Conservation (phyloP, 2,797 vertebrate species). For the Scomberomorus guttatus region DNA sequence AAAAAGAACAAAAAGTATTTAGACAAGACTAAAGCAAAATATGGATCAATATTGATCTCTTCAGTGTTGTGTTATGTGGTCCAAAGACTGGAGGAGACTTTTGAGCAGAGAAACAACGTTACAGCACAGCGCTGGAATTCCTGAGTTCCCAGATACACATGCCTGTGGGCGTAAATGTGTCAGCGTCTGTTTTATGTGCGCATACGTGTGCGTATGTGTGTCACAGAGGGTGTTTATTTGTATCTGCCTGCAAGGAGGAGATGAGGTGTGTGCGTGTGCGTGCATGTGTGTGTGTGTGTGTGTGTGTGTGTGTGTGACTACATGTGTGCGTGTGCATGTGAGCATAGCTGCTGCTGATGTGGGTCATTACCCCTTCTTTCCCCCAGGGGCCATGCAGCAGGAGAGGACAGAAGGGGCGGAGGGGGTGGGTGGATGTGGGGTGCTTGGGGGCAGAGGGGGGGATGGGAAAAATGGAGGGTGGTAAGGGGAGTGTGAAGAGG, state of each 20-base stretch:
- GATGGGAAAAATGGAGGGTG: constrained; percentile 47
- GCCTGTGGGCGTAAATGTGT: constrained; percentile 77
- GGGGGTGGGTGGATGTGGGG: constrained; percentile 31
- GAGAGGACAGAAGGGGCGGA: constrained; percentile 68
- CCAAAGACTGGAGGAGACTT: constrained; percentile 38
- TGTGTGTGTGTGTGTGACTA: constrained; percentile 48
- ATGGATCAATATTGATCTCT: constrained; percentile 38
- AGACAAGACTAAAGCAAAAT: constrained; percentile 19
- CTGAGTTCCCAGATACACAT: constrained; percentile 74
- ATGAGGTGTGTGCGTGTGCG: constrained; percentile 38
- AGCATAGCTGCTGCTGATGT: constrained; percentile 83
- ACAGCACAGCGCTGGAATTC: constrained; percentile 67
- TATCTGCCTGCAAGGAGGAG: constrained; percentile 62
- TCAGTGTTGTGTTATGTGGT: constrained; percentile 29
- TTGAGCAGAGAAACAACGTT: constrained; percentile 45
- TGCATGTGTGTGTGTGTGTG: constrained; percentile 36
- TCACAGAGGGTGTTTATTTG: constrained; percentile 75
- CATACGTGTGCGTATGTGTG: constrained; percentile 66
- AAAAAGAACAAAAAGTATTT: constrained; percentile 31
- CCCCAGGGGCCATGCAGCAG: constrained; percentile 77
- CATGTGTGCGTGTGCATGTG: constrained; percentile 59
- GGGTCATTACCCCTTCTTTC: constrained; percentile 86
- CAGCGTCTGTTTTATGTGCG: constrained; percentile 76
- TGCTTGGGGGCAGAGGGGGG: not conserved
- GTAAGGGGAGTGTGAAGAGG: constrained; percentile 21